Evolutionary conservation across 2,797 vertebrate genomes (phyloP).

Genomic region (Trachurus trachurus): DNA sequence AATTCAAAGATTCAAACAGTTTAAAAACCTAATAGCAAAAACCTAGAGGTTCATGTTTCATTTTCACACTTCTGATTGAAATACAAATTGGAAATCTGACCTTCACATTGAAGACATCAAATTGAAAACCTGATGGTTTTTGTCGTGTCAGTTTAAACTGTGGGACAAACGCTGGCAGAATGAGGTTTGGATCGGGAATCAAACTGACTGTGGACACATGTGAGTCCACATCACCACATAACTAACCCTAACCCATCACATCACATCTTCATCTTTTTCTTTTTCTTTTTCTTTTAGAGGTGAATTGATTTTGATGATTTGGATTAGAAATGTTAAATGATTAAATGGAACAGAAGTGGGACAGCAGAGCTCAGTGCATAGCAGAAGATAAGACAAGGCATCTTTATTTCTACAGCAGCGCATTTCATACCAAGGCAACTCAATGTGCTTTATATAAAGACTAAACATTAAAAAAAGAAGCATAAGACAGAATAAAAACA

Average conservation of each 20-base stretch:
- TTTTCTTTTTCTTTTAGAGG: background rate
- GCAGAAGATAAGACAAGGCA: too few relatives aligned
- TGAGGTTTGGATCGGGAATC: constrained; percentile 8
- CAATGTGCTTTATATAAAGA: too few relatives aligned
- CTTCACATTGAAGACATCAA: too few relatives aligned
- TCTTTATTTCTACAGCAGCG: too few relatives aligned
- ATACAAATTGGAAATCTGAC: background rate
- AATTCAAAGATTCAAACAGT: too few relatives aligned
- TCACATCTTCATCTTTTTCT: too few relatives aligned
- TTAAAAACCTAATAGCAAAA: too few relatives aligned
- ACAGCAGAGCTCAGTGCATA: too few relatives aligned
- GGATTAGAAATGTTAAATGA: background rate
- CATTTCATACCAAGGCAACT: too few relatives aligned
- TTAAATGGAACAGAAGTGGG: background rate
- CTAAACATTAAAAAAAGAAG: too few relatives aligned
- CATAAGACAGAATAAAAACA: too few relatives aligned
- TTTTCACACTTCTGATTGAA: background rate
- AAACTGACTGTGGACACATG: background rate
- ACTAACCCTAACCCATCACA: too few relatives aligned
- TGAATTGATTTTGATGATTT: background rate
- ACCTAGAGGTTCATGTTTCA: background rate
- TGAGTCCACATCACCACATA: background rate
- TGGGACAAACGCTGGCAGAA: background rate
- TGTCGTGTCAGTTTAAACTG: background rate
- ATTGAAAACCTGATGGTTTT: background rate